Evolutionary conservation across 2,888 invertebrate genomes (phyloP), one percentile per base, ranked within the genome.

Genomic region (Tubulanus polymorphus): DNA sequence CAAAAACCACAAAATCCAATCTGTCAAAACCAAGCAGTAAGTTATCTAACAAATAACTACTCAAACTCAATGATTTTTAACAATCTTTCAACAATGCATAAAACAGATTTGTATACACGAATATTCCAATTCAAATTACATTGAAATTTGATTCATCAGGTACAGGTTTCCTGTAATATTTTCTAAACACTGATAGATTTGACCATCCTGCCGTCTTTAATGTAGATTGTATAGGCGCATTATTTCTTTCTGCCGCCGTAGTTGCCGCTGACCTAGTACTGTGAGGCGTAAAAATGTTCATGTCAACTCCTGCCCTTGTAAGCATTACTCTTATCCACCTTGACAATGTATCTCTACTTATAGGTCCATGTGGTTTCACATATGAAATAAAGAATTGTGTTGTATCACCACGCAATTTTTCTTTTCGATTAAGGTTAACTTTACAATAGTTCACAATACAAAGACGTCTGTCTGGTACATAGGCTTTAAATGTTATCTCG

Each of bases 401-500:
- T 23, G 18, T 23, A 20, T 5, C 6, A 8, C 41, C 41, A 20
- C 41, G 41, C 6, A 41, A 15, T 8, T 41, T 23, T 15, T 20
- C 6, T 8, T 29, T 49, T 5, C 49, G 6, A 15, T 49, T 8
- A n/a, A 49, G 3, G 20, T 49, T 30, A 10, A 15, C 49, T 8
- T 49, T 29, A 3, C 28, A 29, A 8, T 30, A 29, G 15, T 29
- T 49, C 3, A 49, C 30, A 29, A 49, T 32, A 29, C 49, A 49
- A 5, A 49, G 20, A 18, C 49, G 6, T 23, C 49, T 49, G 29
- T 49, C 50, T 30, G 48, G 41, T 15, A 35, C 10, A 56, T 35
- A 57, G 30, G 26, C 29, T 41, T 37, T n/a, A n/a, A 56, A 45
- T 8, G 20, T 41, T 2, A 57, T 35, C 46, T 37, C 49, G 18